phyloP scores from a whole-genome alignment of 2,797 vertebrate genomes.

The Melanitta fusca region DNA sequence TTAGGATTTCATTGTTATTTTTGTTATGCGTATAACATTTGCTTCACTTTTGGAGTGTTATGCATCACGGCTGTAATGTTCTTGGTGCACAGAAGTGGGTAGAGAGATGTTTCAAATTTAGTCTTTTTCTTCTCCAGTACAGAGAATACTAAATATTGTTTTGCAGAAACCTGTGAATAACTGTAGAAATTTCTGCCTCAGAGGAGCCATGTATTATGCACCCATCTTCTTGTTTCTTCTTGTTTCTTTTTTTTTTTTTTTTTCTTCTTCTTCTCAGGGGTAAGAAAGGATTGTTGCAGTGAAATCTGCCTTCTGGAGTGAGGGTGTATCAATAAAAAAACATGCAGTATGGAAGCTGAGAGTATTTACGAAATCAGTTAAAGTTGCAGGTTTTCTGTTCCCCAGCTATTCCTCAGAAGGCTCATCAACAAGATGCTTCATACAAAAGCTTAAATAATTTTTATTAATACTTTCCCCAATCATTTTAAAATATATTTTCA shows the following conservation, averaged over 20 bases:
- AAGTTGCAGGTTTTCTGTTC: conserved; percentile 28
- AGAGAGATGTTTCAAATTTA: conserved; percentile 22
- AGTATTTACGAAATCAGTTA: conserved; percentile 39
- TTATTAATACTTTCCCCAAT: conserved; percentile 1
- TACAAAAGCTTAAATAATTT: neutral
- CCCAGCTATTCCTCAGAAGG: neutral
- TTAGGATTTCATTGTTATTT: neutral
- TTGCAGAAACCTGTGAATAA: conserved; percentile 54
- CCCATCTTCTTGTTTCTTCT: conserved; percentile 36
- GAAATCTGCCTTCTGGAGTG: conserved; percentile 39
- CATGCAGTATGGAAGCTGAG: neutral
- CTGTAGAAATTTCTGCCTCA: conserved; percentile 34
- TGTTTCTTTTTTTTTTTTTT: neutral
- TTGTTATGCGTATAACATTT: neutral
- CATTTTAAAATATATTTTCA: neutral
- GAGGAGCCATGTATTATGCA: conserved; percentile 59
- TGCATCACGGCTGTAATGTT: neutral
- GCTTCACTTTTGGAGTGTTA: neutral
- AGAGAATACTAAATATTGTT: conserved; percentile 64
- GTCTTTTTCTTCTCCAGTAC: conserved; percentile 39
- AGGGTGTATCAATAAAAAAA: conserved; percentile 59
- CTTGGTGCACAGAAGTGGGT: neutral
- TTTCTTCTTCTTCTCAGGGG: neutral
- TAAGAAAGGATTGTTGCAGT: conserved; percentile 11
- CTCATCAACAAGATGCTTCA: neutral